Base-by-base conservation (phyloP, 2,888 invertebrate species). In the Cephalotes varians region DNA sequence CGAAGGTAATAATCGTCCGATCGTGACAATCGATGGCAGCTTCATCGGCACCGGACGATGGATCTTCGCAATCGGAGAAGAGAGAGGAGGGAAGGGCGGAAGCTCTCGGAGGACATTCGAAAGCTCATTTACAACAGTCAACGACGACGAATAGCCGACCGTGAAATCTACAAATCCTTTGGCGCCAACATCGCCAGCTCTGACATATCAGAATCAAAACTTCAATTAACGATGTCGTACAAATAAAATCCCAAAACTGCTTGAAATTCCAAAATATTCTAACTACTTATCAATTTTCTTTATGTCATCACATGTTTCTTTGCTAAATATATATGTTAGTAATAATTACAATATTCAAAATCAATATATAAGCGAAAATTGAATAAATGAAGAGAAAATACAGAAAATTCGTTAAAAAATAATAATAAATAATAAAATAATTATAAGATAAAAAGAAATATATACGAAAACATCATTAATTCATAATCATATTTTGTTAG, bases 11-110 rank as follows among this genome's bases (percentile, higher is more conserved):
- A 71, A 79, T 79, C 71, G 44, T 71, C 31, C 56, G 69, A 21
- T 79, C 56, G 71, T 79, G 71, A 79, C 71, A 71, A 79, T 79
- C 77, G 71, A 79, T 71, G 71, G 71, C 77, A 71, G 71, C 71
- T 77, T 69, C 77, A 71, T 79, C 77, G 77, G 54, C 44, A 69
- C 44, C 56, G 69, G 21, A 25, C 71, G 77, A 79, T 71, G 71
- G 44, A 79, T 69, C 77, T 71, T 79, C 25, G 44, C 21, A 44
- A 47, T 65, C 21, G 71, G 5, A 65, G 44, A 28, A 28, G 51
- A 21, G 21, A 21, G 12, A 10, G 37, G 18, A 10, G 9, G 4
- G n/a, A n/a, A 1, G 18, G 34, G 31, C 28, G 9, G 40, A 6
- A 6, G 12, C 7, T 37, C 51, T 34, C 49, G 56, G 31, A 56